Base-by-base conservation (phyloP, 1,140 invertebrate genomes). In the Macrosteles quadrilineatus region DNA sequence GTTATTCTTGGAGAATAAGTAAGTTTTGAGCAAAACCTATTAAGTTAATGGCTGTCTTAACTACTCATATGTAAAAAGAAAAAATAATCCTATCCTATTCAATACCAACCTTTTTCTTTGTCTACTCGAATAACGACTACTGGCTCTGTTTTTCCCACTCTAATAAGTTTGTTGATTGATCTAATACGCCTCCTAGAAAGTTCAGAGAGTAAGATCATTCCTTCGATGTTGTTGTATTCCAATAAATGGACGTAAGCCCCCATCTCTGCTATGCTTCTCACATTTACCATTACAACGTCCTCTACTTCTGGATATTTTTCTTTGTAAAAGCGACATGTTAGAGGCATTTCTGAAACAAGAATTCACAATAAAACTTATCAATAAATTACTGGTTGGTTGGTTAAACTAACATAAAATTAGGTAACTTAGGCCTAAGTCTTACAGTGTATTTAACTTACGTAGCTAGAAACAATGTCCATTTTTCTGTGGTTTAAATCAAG, bases 211-310 rank as follows among this genome's bases (percentile, higher is more conserved):
- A 96, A 83, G 70, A 96, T 97, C 94, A 96, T 96, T 75, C 98
- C 98, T 82, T 99, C 98, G 72, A 98, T 99, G 77, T 98, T 97
- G 81, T 99, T 98, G 79, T 99, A 99, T 83, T 99, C 98, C 64
- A 99, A 83, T 59, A 99, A 83, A 81, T 98, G 93, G 2, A 99
- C 98, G 81, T 99, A 99, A 3, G 98, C 98, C 70, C 98, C 98
- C 97, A 99, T 99, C 84, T 99, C 97, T 36, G 97, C 97, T 76
- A 99, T 99, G 73, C 94, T 95, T 17, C 95, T 86, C 1, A 99
- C 98, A 81, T 98, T 99, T 2, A 99, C 98, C 96, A 99, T 98
- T 12, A 99, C 98, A 31, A 99, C 97, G 89, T 99, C 98, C 77
- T 99, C 98, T 32, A 98, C 88, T 80, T 99, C 97, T 0, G 98